Evolutionary conservation across 2,797 vertebrate species (phyloP).

Genomic region (Alectoris magna): DNA sequence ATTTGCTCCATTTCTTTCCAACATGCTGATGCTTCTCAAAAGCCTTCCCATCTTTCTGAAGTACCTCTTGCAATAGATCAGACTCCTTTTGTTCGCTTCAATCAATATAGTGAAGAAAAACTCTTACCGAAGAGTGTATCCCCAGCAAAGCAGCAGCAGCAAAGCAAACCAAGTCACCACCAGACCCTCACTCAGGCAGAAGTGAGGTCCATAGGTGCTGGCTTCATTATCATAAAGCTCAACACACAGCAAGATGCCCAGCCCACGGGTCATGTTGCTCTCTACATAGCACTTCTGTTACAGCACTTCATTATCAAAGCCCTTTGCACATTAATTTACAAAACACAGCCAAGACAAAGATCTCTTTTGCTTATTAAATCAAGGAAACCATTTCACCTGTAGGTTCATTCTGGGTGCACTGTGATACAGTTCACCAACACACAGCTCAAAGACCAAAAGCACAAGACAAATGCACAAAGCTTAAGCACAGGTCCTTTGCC

Average conservation of each 20-base stretch:
- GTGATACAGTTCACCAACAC: no score
- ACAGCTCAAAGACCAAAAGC: not conserved
- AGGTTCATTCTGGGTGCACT: no score
- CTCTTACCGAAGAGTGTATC: not conserved
- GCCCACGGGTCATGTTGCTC: constrained; percentile 12
- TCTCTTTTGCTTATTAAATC: no score
- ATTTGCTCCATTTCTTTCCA: not conserved
- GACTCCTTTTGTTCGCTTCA: constrained; percentile 1
- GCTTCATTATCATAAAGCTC: constrained; percentile 41
- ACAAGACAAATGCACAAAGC: not conserved
- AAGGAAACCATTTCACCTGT: no score
- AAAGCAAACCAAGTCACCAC: constrained; percentile 33
- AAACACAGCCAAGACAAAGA: no score
- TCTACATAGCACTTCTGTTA: constrained; percentile 42
- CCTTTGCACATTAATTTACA: no score
- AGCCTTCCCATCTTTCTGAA: constrained; percentile 9
- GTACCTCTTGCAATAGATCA: not conserved
- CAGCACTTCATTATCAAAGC: no score
- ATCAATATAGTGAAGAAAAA: not conserved
- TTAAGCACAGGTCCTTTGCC: constrained; percentile 22
- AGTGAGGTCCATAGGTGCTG: not conserved
- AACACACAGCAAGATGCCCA: constrained; percentile 43
- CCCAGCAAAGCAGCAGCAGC: constrained; percentile 58
- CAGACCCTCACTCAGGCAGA: constrained; percentile 12
- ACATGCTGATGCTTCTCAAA: not conserved